Conservation (phyloP, 1,140 invertebrate species). For the Tigriopus japonicus region DNA sequence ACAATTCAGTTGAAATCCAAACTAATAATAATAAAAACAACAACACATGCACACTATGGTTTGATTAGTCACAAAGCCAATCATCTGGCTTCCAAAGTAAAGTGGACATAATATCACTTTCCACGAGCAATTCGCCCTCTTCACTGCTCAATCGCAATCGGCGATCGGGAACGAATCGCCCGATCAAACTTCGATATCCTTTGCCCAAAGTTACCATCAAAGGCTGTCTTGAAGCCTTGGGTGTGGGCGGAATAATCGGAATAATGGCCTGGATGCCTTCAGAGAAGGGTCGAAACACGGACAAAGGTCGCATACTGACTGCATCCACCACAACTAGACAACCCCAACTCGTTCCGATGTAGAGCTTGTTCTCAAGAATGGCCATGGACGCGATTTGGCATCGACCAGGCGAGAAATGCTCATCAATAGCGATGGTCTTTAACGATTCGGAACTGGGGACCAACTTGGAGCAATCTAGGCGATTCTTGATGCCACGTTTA, state of each 20-base stretch:
- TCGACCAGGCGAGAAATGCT: conserved; percentile 52
- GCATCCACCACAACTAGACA: conserved; percentile 70
- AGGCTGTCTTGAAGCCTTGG: neutral
- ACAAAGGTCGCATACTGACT: conserved; percentile 55
- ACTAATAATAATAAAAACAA: too few relatives aligned
- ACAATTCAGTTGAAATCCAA: too few relatives aligned
- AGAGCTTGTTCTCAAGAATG: conserved; percentile 43
- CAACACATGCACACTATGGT: neutral
- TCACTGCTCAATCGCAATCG: too few relatives aligned
- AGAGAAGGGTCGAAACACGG: conserved; percentile 72
- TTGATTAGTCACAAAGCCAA: conserved; percentile 18
- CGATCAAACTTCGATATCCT: conserved; percentile 58
- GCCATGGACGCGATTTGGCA: conserved; percentile 64
- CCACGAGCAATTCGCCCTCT: too few relatives aligned
- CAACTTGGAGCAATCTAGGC: conserved; percentile 74
- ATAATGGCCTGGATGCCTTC: conserved; percentile 44
- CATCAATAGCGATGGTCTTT: conserved; percentile 75
- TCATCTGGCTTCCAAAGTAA: conserved; percentile 23
- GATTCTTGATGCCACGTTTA: conserved; percentile 42
- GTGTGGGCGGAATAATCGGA: conserved; percentile 18
- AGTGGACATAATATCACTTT: conserved; percentile 19
- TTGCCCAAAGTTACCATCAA: conserved; percentile 56
- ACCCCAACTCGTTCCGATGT: conserved; percentile 78
- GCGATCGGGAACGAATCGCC: conserved; percentile 23
- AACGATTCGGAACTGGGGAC: conserved; percentile 76